Evolutionary conservation across 2,113 vertebrate genomes (phyloP), one percentile per base, ranked within the genome.

Genomic region (Mesitornis unicolor): DNA sequence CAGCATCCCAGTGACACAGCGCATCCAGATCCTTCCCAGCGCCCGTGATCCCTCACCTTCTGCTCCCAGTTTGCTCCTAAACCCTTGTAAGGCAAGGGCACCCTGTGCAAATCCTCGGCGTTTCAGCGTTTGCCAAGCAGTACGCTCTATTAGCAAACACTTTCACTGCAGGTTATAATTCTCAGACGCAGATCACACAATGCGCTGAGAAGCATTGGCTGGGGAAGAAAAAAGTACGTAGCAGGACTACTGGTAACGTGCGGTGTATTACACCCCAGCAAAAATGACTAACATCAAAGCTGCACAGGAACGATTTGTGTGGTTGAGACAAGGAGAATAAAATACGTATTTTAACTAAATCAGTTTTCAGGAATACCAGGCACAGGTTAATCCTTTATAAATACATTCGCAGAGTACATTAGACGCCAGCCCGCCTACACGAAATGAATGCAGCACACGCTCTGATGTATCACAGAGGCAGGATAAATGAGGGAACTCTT

Each of bases 351-450:
- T 96, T 95, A 96, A 96, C 91, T 85, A 83, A 97, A 95, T 95
- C 75, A 6, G 51, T 93, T 95, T 95, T 95, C 88, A 85, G 84
- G 90, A 97, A 96, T 80, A 85, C 57, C 48, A 96, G 86, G 70
- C 93, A 93, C 91, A 91, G 79, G 91, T 95, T 94, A 96, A 97
- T 95, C 85, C 76, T 96, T 95, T 94, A 96, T 96, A 96, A 97
- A 96, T 95, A 95, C 70, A 78, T 86, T 96, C 94, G 93, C 80
- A 94, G 93, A 94, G 95, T 95, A 96, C 96, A 94, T 97, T 96
- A 96, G 94, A 97, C 84, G 93, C 82, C 93, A 93, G 92, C 79
- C 78, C 81, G 60, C 89, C 96, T 95, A 93, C 56, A n/a, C 78
- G 35, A 93, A 97, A 93, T 96, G 90, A 97, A 94, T 96, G 93